Conservation (phyloP, 2,113 vertebrate genomes). For the Calyptomena viridis region DNA sequence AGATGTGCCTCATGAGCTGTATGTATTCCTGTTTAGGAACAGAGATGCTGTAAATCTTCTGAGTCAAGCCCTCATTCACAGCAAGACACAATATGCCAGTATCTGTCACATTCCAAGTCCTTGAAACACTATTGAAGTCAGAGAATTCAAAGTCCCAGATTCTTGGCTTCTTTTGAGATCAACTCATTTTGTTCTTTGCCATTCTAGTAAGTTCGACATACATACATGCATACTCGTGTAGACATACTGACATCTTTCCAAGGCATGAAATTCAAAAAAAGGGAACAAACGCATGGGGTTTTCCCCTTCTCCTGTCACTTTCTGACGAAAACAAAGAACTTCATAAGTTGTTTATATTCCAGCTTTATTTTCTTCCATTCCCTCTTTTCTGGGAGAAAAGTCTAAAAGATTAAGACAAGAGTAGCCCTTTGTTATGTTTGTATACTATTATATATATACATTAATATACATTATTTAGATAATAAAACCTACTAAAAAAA, state of each 20-base stretch:
- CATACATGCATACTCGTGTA: not conserved
- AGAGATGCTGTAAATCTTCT: not conserved
- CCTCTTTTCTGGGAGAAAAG: not conserved
- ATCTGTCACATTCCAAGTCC: constrained; percentile 17
- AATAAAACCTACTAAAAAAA: not conserved
- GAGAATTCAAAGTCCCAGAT: constrained; percentile 7
- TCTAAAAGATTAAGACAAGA: not conserved
- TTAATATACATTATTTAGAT: not conserved
- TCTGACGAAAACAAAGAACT: not conserved
- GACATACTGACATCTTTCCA: not conserved
- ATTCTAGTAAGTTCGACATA: not conserved
- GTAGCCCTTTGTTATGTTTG: not conserved
- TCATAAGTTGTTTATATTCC: not conserved
- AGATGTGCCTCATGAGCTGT: not conserved
- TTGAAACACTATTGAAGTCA: not conserved
- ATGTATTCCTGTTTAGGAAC: not conserved
- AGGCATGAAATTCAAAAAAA: not conserved
- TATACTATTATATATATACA: not conserved
- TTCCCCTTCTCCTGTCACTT: not conserved
- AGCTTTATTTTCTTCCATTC: not conserved
- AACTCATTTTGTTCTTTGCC: not conserved
- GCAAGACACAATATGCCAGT: constrained; percentile 18
- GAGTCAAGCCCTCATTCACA: not conserved
- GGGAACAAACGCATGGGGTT: not conserved
- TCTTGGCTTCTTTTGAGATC: constrained; percentile 5